Percentiles rank a stretch among this genome's conserved stretches.
phyloP scores from a whole-genome alignment of 1,140 invertebrate genomes.

The Prorops nasuta region DNA sequence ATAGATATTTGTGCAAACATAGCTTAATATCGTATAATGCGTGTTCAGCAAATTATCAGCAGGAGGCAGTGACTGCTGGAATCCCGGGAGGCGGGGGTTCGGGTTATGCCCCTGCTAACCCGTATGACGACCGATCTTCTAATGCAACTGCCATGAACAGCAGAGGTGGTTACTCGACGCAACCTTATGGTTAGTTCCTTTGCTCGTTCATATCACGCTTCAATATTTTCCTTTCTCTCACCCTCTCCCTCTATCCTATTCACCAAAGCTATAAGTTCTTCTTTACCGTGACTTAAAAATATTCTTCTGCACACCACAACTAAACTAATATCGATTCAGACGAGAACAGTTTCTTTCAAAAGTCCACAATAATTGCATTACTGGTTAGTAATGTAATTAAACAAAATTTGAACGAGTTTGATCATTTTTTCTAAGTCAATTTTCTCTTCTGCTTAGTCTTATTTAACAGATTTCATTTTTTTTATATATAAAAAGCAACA shows the following conservation, averaged over 20 bases:
- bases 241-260: too few species aligned
- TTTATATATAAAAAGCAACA: too few species aligned
- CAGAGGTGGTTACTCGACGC: constrained; percentile 42
- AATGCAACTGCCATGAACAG: constrained; percentile 38
- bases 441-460: too few species aligned
- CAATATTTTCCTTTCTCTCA: constrained; percentile 7
- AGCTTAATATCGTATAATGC: constrained; percentile 21
- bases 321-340: constrained; percentile 22
- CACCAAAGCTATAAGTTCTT: constrained; percentile 4
- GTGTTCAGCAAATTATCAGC: constrained; percentile 43
- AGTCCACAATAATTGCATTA: too few species aligned
- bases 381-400: too few species aligned
- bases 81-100: constrained; percentile 30
- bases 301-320: too few species aligned
- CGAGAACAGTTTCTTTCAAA: too few species aligned
- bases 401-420: too few species aligned
- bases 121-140: constrained; percentile 42
- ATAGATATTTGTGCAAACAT: constrained; percentile 1
- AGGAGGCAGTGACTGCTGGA: constrained; percentile 38
- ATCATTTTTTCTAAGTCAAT: too few species aligned
- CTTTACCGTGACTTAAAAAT: too few species aligned
- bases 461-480: too few species aligned
- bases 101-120: constrained; percentile 36
- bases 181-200: constrained; percentile 46
- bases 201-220: constrained; percentile 14